Conservation (phyloP, 2,888 invertebrate genomes). For the Catocala fraxini region DNA sequence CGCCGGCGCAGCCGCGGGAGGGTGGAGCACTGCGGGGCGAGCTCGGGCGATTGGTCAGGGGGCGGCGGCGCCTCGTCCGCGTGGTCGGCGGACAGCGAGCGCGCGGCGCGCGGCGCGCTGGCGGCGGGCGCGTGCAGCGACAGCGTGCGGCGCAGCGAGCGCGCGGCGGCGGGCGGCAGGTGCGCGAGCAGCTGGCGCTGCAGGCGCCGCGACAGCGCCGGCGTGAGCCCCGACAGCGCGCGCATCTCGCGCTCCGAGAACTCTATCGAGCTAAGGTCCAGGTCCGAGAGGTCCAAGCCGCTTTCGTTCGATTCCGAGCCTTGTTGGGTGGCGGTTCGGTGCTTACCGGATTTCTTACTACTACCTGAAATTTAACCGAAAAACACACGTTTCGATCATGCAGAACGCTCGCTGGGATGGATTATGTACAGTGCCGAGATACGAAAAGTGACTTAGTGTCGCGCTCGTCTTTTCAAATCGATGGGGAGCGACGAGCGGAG, state of each 20-base stretch:
- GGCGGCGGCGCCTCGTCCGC: constrained; percentile 13
- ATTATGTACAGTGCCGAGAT: constrained; percentile 77
- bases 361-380: constrained; percentile 84
- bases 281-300: constrained; percentile 87
- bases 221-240: constrained; percentile 90
- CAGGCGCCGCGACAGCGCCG: constrained; percentile 90
- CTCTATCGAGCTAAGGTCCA: constrained; percentile 90
- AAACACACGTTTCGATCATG: constrained; percentile 88
- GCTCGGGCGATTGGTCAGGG: constrained; percentile 2
- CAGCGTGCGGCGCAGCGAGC: constrained; percentile 89
- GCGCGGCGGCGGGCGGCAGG: constrained; percentile 90
- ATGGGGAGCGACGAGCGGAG: constrained; percentile 35
- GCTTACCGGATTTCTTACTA: constrained; percentile 78
- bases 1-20: constrained; percentile 59
- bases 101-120: constrained; percentile 48
- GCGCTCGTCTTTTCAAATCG: constrained; percentile 36
- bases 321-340: constrained; percentile 60
- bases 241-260: constrained; percentile 91
- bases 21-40: constrained; percentile 66
- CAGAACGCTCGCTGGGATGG: constrained; percentile 83
- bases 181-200: constrained; percentile 91
- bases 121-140: constrained; percentile 76
- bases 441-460: constrained; percentile 32
- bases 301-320: constrained; percentile 60
- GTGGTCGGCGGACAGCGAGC: constrained; percentile 68